Evolutionary conservation across 2,797 vertebrate species (phyloP).

Genomic region (Myotis planiceps): DNA sequence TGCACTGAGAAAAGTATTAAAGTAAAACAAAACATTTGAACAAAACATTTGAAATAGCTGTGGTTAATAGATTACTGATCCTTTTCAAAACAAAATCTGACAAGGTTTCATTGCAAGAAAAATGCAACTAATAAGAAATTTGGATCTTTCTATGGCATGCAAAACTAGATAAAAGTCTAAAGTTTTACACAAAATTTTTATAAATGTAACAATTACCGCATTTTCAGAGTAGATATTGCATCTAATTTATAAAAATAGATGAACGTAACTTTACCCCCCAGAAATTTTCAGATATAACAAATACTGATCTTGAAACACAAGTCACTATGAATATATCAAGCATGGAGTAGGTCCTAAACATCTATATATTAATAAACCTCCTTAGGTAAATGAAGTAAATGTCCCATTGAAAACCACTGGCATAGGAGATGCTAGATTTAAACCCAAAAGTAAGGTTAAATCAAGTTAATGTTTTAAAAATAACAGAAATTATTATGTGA

Average conservation of each 20-base stretch:
- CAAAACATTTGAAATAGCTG: not conserved
- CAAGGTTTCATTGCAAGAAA: not conserved
- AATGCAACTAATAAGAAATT: not conserved
- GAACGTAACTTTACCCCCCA: not conserved
- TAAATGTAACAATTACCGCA: not conserved
- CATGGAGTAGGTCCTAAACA: not conserved
- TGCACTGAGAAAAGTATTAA: not conserved
- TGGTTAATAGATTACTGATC: not conserved
- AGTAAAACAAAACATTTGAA: not conserved
- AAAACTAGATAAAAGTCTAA: conserved; percentile 12
- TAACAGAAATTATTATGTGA: not conserved
- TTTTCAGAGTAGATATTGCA: not conserved
- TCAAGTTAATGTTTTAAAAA: not conserved
- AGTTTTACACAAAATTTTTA: not conserved
- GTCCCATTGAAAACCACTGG: not conserved
- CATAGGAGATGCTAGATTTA: not conserved
- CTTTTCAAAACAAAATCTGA: not conserved
- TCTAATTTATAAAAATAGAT: conserved; percentile 8
- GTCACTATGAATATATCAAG: conserved; percentile 2
- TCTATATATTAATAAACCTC: not conserved
- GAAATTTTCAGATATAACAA: not conserved
- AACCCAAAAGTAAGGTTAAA: not conserved
- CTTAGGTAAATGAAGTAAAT: not conserved
- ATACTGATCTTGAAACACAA: not conserved
- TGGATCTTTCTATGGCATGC: not conserved